A percentile compares a stretch with the other conserved stretches of the same genome.
phyloP scores from a whole-genome alignment of 1,140 invertebrate species.

The Sinonovacula constricta region DNA sequence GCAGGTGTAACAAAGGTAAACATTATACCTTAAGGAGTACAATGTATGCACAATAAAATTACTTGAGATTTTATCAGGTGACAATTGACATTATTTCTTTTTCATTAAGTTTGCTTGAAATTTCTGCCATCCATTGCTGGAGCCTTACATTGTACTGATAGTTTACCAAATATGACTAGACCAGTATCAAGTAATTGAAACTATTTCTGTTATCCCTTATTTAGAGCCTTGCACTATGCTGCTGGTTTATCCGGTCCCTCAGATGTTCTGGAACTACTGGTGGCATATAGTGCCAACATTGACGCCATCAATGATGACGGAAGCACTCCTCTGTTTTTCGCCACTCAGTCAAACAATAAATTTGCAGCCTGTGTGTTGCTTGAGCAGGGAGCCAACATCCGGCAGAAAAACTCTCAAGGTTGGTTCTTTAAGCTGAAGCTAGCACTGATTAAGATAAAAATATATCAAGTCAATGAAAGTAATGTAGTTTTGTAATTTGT shows the following conservation, averaged over 20 bases:
- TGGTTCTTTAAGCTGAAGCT: not conserved
- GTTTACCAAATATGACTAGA: too few species aligned
- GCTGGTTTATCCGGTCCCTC: conserved; percentile 66
- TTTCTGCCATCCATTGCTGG: too few species aligned
- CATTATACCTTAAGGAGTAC: too few species aligned
- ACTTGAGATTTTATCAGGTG: too few species aligned
- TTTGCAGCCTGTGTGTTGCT: conserved; percentile 73
- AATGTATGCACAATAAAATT: too few species aligned
- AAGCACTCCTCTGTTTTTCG: conserved; percentile 74
- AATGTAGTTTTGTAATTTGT: too few species aligned
- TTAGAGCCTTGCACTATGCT: conserved; percentile 74
- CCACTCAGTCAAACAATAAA: conserved; percentile 73
- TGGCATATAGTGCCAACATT: conserved; percentile 69
- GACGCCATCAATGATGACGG: conserved; percentile 72
- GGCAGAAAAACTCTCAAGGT: conserved; percentile 75
- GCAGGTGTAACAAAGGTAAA: too few species aligned
- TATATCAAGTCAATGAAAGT: not conserved
- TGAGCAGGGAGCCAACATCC: conserved; percentile 68
- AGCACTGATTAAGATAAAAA: not conserved
- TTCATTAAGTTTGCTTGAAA: too few species aligned
- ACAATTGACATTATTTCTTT: too few species aligned
- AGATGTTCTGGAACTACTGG: conserved; percentile 71
- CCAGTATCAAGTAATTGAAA: too few species aligned
- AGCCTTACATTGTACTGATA: too few species aligned
- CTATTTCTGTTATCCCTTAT: too few species aligned